phyloP scores from a whole-genome alignment of 2,888 invertebrate genomes.

The Cloeon dipterum region DNA sequence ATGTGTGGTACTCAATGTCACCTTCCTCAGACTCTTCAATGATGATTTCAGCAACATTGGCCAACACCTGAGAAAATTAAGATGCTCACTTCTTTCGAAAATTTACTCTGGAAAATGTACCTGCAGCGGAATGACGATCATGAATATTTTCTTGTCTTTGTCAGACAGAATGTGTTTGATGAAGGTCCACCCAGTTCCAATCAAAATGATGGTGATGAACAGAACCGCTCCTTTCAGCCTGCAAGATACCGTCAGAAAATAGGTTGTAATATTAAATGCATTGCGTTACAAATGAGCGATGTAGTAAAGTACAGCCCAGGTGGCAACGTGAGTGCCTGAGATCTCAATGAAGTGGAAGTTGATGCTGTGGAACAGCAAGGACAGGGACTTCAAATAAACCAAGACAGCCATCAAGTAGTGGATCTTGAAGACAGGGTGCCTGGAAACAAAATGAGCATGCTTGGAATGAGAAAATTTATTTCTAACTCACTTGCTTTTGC shows the following conservation, averaged over 20 bases:
- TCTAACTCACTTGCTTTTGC: constrained; percentile 37
- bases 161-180: constrained; percentile 93
- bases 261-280: background rate
- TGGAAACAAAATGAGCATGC: constrained; percentile 15
- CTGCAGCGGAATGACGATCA: constrained; percentile 93
- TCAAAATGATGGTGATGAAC: constrained; percentile 86
- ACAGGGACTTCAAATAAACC: constrained; percentile 75
- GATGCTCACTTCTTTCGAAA: background rate
- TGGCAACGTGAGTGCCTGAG: constrained; percentile 80
- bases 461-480: constrained; percentile 2
- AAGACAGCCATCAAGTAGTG: constrained; percentile 92
- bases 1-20: constrained; percentile 66
- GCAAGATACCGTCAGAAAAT: constrained; percentile 8
- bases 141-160: constrained; percentile 89
- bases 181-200: constrained; percentile 98
- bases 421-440: constrained; percentile 74
- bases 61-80: constrained; percentile 44
- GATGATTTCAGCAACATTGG: constrained; percentile 93
- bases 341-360: constrained; percentile 87
- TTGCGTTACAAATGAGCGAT: constrained; percentile 80
- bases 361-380: constrained; percentile 83
- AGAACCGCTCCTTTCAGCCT: constrained; percentile 77
- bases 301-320: constrained; percentile 95
- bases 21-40: constrained; percentile 86
- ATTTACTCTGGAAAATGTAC: constrained; percentile 28